Conservation (phyloP, 2,888 invertebrate genomes). For the Anoplius nigerrimus region DNA sequence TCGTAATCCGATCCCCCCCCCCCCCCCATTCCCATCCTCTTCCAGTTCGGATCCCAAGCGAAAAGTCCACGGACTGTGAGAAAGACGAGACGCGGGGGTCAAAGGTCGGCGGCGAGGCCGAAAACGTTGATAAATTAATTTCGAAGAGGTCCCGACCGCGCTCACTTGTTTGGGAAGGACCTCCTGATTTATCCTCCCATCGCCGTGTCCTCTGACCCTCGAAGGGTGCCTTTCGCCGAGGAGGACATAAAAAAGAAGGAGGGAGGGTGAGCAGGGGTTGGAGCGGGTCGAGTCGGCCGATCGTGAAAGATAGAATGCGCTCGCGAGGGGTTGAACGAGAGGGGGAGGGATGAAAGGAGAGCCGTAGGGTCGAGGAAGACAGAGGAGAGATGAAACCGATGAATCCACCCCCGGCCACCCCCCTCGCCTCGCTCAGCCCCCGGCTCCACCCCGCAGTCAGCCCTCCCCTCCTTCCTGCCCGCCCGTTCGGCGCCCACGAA, state of each 20-base stretch:
- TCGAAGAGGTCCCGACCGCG: constrained; percentile 43
- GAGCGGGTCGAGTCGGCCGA: constrained; percentile 44
- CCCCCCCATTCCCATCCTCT: background rate
- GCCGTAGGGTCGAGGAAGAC: background rate
- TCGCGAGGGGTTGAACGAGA: constrained; percentile 19
- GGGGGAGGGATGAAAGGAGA: constrained; percentile 14
- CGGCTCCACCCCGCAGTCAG: too few species aligned
- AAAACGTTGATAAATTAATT: constrained; percentile 60
- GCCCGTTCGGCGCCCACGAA: constrained; percentile 31
- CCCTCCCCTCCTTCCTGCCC: constrained; percentile 18
- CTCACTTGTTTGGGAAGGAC: constrained; percentile 55
- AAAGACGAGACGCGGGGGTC: constrained; percentile 10
- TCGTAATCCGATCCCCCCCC: background rate
- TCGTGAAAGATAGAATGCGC: constrained; percentile 4
- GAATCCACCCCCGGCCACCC: constrained; percentile 33
- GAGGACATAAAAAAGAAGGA: constrained; percentile 13
- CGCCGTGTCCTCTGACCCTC: constrained; percentile 58
- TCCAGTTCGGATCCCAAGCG: background rate
- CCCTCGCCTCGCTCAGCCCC: constrained; percentile 32
- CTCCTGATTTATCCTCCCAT: constrained; percentile 59
- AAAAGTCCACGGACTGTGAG: constrained; percentile 4
- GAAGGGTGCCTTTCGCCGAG: constrained; percentile 28
- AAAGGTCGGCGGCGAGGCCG: constrained; percentile 5
- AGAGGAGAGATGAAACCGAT: constrained; percentile 13
- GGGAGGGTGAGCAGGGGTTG: background rate